These are phyloP conservation scores for Lasioglossum villosulum DNA, from an alignment of 2,888 invertebrate genomes.

Conservation along the genomic window DNA sequence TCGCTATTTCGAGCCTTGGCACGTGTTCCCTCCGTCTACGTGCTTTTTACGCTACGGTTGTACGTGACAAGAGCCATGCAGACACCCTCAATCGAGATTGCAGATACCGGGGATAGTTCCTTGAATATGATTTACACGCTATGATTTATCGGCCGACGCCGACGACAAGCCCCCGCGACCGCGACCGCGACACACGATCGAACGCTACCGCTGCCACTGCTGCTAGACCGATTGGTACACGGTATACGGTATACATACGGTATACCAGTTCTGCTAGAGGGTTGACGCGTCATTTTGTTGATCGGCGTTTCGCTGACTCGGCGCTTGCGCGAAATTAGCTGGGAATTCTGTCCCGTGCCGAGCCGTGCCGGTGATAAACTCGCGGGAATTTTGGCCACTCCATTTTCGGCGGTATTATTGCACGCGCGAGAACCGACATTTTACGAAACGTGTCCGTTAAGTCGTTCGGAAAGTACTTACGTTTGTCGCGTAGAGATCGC, in stretches of 20 bases:
- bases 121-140: slow-evolving; percentile 24
- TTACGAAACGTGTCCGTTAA: background rate
- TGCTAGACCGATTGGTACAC: background rate
- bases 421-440: background rate
- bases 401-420: background rate
- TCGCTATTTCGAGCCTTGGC: slow-evolving; percentile 63
- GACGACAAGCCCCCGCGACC: background rate
- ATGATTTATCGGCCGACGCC: slow-evolving; percentile 22
- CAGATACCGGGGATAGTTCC: slow-evolving; percentile 28
- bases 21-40: slow-evolving; percentile 51
- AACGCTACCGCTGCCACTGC: background rate
- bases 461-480: too few species aligned
- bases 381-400: background rate
- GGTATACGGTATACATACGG: too few species aligned
- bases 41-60: slow-evolving; percentile 35
- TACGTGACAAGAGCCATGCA: slow-evolving; percentile 35
- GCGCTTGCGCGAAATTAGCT: background rate
- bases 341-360: background rate
- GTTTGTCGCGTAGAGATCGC: too few species aligned
- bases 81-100: slow-evolving; percentile 35
- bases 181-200: background rate
- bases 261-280: background rate
- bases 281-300: slow-evolving; percentile 1
- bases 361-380: background rate
- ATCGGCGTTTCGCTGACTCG: slow-evolving; percentile 4